These are phyloP conservation scores for Aphelenchoides bicaudatus DNA, from an alignment of 2,888 invertebrate genomes.

Conservation along the genomic window DNA sequence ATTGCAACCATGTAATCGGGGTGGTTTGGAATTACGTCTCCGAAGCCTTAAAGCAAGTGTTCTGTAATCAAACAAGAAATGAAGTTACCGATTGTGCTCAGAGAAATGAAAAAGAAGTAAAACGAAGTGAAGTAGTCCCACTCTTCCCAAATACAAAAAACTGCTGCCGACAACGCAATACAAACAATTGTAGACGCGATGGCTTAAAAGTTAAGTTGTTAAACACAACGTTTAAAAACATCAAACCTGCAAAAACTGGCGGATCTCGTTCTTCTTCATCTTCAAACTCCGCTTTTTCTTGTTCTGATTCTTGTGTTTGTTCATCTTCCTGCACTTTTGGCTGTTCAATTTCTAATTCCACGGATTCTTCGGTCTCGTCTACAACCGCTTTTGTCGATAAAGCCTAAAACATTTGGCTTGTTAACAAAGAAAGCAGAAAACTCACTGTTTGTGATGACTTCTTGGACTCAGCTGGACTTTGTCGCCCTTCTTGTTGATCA, in stretches of 20 bases:
- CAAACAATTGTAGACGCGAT: conserved; percentile 72
- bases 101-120: conserved; percentile 60
- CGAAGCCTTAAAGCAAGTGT: conserved; percentile 61
- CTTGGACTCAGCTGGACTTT: neutral
- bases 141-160: conserved; percentile 68
- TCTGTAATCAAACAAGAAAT: neutral
- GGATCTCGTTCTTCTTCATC: conserved; percentile 44
- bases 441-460: too few relatives aligned
- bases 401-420: too few relatives aligned
- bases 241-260: conserved; percentile 47
- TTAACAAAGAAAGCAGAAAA: too few relatives aligned
- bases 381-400: conserved; percentile 4
- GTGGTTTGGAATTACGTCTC: conserved; percentile 63
- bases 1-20: conserved; percentile 64
- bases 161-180: conserved; percentile 80
- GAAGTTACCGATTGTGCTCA: conserved; percentile 42
- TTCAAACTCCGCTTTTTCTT: conserved; percentile 26
- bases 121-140: conserved; percentile 56
- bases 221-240: too few relatives aligned
- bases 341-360: conserved; percentile 6
- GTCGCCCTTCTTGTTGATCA: neutral
- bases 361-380: conserved; percentile 12
- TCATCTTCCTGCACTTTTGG: neutral
- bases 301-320: conserved; percentile 11
- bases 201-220: too few relatives aligned